Evolutionary conservation across 2,888 invertebrate genomes (phyloP), one percentile per base, ranked within the genome.

Genomic region (Acronicta alni): DNA sequence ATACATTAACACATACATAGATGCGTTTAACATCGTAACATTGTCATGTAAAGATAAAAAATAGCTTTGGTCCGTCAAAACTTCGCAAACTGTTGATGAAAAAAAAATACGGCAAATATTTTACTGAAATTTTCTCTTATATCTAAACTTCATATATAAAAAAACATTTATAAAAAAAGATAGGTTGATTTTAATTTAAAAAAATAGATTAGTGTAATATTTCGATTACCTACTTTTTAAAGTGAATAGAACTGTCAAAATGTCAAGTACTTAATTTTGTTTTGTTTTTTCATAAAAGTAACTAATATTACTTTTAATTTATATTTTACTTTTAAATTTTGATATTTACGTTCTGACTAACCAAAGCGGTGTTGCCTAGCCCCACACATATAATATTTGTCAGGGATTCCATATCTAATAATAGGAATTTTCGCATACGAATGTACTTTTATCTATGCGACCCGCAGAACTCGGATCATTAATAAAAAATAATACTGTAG

Each of bases 1-100:
- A 87, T 85, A 89, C 88, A 87, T 85, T 80, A 79, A 88, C 86
- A 90, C 86, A 85, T 87, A 84, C 85, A 84, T 75, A 73, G 66
- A 74, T 66, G 54, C 72, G 78, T 78, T 67, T 75, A 85, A 87
- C 82, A 79, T 81, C 20, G 64, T 79, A 84, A 84, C 80, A 82
- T 79, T 83, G 82, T 81, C 84, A 86, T 87, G 84, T 83, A 53
- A 49, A 67, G 58, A 46, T 67, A 47, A 61, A 62, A 59, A 47
- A 39, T 3, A 44, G 35, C 43, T 65, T 67, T 60, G 60, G 44
- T 54, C 45, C 32, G 53, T 58, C 64, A 68, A 69, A 74, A 75
- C 65, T 69, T 60, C 49, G 0, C 14, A 18, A 1, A 32, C 0
- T n/a, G n/a, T 35, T 30, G 10, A 30, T 12, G 12, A 30, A 30